phyloP scores from a whole-genome alignment of 2,888 invertebrate species.

The Ectobius pallidus region DNA sequence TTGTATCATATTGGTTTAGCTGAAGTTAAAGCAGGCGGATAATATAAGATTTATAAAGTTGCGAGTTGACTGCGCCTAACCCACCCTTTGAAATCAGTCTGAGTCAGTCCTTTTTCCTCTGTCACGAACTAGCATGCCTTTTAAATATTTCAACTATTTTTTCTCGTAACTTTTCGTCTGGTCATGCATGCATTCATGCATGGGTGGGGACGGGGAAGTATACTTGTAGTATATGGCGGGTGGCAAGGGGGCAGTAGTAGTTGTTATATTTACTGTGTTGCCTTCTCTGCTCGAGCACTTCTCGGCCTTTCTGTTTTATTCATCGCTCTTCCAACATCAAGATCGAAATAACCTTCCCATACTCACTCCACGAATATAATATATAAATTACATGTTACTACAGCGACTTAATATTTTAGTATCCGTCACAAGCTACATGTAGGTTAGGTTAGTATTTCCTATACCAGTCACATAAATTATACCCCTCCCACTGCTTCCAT shows the following conservation, averaged over 20 bases:
- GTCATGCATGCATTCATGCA: slow-evolving; percentile 36
- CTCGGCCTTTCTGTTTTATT: slow-evolving; percentile 14
- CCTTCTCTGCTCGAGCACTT: slow-evolving; percentile 7
- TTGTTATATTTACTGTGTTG: slow-evolving; percentile 27
- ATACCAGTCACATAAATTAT: slow-evolving; percentile 5
- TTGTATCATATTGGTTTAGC: slow-evolving; percentile 13
- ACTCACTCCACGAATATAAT: slow-evolving; percentile 6
- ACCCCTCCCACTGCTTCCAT: neutral
- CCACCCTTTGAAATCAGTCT: slow-evolving; percentile 39
- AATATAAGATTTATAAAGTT: slow-evolving; percentile 35
- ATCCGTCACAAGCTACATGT: neutral
- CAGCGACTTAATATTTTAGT: slow-evolving; percentile 28
- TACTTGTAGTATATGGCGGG: slow-evolving; percentile 8
- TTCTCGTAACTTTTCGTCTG: slow-evolving; percentile 37
- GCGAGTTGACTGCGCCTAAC: slow-evolving; percentile 12
- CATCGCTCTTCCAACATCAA: slow-evolving; percentile 12
- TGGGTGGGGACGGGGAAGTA: slow-evolving; percentile 7
- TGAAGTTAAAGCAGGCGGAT: slow-evolving; percentile 17
- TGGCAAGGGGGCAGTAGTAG: neutral
- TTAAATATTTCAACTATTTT: slow-evolving; percentile 37
- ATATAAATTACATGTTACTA: slow-evolving; percentile 18
- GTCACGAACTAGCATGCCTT: slow-evolving; percentile 38
- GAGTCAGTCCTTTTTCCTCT: slow-evolving; percentile 15
- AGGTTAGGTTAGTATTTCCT: no score
- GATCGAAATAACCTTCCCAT: neutral